These are phyloP conservation scores for Halcyon senegalensis DNA, from an alignment of 2,113 vertebrate species.

Conservation along the genomic window DNA sequence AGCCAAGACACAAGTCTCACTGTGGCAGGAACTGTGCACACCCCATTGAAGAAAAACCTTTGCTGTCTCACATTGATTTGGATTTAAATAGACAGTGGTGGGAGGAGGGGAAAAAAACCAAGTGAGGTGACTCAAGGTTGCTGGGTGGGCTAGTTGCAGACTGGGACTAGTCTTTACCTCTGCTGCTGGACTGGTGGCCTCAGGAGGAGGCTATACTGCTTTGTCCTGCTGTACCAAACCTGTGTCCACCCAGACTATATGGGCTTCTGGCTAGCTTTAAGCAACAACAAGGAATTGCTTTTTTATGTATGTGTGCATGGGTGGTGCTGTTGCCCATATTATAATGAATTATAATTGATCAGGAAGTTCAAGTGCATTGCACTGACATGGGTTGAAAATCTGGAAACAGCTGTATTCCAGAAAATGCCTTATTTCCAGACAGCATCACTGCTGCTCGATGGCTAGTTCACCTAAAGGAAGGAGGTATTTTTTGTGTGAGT, in stretches of 20 bases:
- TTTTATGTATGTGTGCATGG: not conserved
- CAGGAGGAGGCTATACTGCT: not conserved
- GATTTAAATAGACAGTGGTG: not conserved
- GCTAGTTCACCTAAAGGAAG: not conserved
- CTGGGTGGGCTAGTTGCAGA: not conserved
- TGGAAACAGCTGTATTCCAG: not conserved
- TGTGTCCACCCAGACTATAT: not conserved
- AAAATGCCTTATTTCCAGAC: not conserved
- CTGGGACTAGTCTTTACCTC: not conserved
- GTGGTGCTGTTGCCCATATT: not conserved
- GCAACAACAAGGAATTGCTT: not conserved
- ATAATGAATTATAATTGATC: not conserved
- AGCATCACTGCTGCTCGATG: rapidly evolving
- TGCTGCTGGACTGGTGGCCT: not conserved
- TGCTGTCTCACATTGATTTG: not conserved
- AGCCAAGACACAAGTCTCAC: not conserved
- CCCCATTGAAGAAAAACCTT: not conserved
- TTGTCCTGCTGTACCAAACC: not conserved
- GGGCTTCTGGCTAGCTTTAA: not conserved
- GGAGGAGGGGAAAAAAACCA: not conserved
- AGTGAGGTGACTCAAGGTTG: not conserved
- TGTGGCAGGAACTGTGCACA: rapidly evolving
- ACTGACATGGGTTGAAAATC: not conserved
- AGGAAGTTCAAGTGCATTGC: not conserved
- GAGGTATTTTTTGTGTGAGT: not conserved